These are phyloP conservation scores for Plecturocebus donacophilus DNA, from an alignment of 2,113 vertebrate genomes.

Conservation along the genomic window DNA sequence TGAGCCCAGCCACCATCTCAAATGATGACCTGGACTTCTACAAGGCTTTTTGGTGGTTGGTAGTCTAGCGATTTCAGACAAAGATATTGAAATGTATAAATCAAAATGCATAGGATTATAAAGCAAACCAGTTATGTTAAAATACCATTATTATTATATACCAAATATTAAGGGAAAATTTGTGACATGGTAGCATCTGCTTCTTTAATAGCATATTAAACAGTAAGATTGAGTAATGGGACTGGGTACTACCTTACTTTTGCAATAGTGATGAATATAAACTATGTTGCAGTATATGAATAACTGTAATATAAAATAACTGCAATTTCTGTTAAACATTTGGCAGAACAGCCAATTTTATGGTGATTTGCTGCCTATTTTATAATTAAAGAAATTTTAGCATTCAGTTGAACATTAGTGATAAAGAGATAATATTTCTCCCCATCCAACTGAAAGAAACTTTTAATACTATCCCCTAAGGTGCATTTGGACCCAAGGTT, in stretches of 20 bases:
- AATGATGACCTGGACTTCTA: background rate
- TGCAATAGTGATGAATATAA: background rate
- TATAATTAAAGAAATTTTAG: background rate
- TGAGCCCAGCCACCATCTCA: background rate
- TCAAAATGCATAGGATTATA: background rate
- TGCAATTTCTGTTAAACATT: background rate
- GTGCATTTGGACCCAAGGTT: background rate
- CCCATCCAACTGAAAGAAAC: background rate
- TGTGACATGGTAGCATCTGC: background rate
- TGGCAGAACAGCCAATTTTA: background rate
- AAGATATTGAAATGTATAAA: background rate
- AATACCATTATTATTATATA: background rate
- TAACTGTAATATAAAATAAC: background rate
- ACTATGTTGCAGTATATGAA: background rate
- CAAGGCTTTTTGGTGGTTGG: background rate
- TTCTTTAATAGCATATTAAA: background rate
- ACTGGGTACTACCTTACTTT: background rate
- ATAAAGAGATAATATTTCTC: background rate
- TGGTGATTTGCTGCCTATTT: background rate
- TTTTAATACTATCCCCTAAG: background rate
- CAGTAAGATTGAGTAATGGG: background rate
- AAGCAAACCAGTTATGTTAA: background rate
- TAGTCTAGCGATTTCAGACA: background rate
- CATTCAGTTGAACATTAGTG: background rate
- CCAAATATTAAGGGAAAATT: background rate